Percentiles rank a stretch among this genome's conserved stretches.
phyloP scores from a whole-genome alignment of 2,113 vertebrate genomes.

The Stegostoma tigrinum region DNA sequence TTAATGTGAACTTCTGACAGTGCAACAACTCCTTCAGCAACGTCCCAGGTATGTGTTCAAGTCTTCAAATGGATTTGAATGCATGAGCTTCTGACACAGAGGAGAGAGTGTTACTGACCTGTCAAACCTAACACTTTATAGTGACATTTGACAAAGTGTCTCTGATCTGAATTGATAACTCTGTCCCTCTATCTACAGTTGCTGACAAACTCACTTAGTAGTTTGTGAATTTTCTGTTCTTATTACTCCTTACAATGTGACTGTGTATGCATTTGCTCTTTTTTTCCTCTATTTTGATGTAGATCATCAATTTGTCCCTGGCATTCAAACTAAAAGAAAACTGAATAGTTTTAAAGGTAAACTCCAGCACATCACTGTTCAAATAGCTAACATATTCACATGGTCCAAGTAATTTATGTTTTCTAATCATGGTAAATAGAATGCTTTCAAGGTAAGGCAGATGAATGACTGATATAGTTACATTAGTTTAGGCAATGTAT shows the following conservation, averaged over 20 bases:
- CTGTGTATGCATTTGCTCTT: neutral
- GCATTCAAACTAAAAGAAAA: neutral
- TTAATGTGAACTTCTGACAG: neutral
- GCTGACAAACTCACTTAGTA: neutral
- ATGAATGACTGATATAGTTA: neutral
- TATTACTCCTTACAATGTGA: neutral
- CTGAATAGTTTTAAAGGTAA: neutral
- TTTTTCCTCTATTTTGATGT: neutral
- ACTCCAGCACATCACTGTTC: neutral
- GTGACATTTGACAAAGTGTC: neutral
- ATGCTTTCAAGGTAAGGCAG: conserved; percentile 20
- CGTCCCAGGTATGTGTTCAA: neutral
- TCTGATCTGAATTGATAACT: neutral
- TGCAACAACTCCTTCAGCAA: neutral
- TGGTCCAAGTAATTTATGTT: neutral
- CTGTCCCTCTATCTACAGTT: neutral
- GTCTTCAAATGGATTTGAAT: neutral
- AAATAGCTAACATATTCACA: neutral
- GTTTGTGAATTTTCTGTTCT: neutral
- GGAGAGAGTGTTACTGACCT: neutral
- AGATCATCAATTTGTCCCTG: neutral
- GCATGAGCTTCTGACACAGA: neutral
- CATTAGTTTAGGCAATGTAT: conserved; percentile 1
- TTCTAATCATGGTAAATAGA: conserved; percentile 19
- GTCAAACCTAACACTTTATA: neutral